Conservation (phyloP, 2,888 invertebrate genomes). For the Anoplius nigerrimus region DNA sequence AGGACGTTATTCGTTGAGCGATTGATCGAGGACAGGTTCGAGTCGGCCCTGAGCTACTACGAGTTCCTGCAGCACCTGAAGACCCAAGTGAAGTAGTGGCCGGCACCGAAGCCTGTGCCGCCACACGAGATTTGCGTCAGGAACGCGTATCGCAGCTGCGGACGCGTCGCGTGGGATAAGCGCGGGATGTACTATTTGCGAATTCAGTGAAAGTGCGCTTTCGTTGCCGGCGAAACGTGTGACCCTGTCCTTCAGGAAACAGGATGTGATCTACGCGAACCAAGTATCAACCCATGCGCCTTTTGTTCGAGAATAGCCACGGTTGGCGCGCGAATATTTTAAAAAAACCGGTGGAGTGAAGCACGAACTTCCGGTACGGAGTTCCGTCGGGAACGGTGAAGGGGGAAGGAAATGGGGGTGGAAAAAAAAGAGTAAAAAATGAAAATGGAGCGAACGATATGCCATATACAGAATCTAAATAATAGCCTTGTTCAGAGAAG, state of each 20-base stretch:
- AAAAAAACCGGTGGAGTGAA: constrained; percentile 17
- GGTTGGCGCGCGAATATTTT: constrained; percentile 15
- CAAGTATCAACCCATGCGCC: constrained; percentile 25
- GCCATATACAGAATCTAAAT: constrained; percentile 47
- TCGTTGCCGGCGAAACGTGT: constrained; percentile 25
- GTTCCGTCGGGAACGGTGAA: constrained; percentile 21
- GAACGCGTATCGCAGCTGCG: constrained; percentile 3
- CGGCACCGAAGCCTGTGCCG: constrained; percentile 17
- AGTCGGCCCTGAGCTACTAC: constrained; percentile 95
- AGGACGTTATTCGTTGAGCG: constrained; percentile 89
- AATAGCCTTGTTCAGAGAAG: constrained; percentile 52
- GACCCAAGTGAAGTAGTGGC: constrained; percentile 87
- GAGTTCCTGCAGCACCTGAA: constrained; percentile 98
- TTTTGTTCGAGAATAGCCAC: constrained; percentile 13
- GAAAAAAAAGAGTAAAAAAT: constrained; percentile 15
- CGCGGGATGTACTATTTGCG: constrained; percentile 30
- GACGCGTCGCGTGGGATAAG: constrained; percentile 4
- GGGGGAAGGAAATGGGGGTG: too few species aligned
- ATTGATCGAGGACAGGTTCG: constrained; percentile 95
- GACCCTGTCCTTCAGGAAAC: constrained; percentile 41
- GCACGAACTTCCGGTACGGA: constrained; percentile 30
- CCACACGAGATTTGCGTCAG: constrained; percentile 1
- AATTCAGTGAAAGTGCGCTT: constrained; percentile 41
- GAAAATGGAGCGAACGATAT: constrained; percentile 25
- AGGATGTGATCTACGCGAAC: constrained; percentile 30